phyloP scores from a whole-genome alignment of 2,113 vertebrate species.

The Reinhardtius hippoglossoides region DNA sequence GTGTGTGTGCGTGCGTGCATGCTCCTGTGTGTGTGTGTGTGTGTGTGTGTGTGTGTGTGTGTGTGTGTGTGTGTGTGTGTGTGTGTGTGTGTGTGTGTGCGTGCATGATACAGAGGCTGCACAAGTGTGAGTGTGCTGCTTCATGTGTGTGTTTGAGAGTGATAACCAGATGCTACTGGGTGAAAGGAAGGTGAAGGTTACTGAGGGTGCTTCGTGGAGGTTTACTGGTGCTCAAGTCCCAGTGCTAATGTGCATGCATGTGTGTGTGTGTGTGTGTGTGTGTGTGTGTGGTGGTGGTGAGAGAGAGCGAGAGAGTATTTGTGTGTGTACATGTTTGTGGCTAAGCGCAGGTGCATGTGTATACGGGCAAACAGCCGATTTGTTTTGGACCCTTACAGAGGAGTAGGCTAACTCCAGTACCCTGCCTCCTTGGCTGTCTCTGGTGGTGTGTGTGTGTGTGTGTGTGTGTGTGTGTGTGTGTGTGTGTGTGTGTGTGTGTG shows the following conservation, averaged over 20 bases:
- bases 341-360: slow-evolving; percentile 2
- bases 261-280: neutral
- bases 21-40: slow-evolving; percentile 9
- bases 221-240: slow-evolving; percentile 42
- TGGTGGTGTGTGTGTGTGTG: slow-evolving; percentile 13
- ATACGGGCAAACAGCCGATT: slow-evolving; percentile 3
- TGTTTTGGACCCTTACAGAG: slow-evolving; percentile 43
- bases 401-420: slow-evolving; percentile 30
- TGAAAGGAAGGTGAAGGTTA: slow-evolving; percentile 76
- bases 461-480: slow-evolving; percentile 23
- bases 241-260: slow-evolving; percentile 21
- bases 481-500: slow-evolving; percentile 21
- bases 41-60: slow-evolving; percentile 33
- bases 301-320: neutral
- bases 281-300: neutral
- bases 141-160: slow-evolving; percentile 28
- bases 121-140: slow-evolving; percentile 21
- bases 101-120: neutral
- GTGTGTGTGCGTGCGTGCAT: slow-evolving; percentile 34
- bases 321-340: slow-evolving; percentile 3
- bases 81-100: neutral
- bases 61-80: slow-evolving; percentile 19
- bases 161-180: slow-evolving; percentile 74
- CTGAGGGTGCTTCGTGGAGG: slow-evolving; percentile 52
- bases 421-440: slow-evolving; percentile 1